A percentile compares a stretch with the other conserved stretches of the same genome.
Evolutionary conservation across 1,140 invertebrate genomes (phyloP).

Genomic region (Hermetia illucens): DNA sequence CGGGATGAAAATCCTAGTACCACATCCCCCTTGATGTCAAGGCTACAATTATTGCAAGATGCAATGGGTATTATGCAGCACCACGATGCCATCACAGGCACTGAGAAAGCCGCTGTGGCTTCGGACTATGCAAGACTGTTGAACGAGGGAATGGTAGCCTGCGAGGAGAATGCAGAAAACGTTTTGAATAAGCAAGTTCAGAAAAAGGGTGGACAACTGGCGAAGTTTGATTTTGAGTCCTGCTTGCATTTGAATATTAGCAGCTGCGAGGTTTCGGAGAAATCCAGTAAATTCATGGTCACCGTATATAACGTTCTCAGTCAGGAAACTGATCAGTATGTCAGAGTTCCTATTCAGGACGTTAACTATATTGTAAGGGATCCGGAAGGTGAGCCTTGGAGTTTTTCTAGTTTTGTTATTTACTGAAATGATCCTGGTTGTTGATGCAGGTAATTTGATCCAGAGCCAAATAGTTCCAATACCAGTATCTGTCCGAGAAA

Average conservation of each 20-base stretch:
- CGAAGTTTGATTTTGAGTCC: slow-evolving; percentile 28
- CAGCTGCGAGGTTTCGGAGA: slow-evolving; percentile 46
- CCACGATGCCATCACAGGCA: slow-evolving; percentile 82
- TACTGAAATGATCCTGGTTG: no score
- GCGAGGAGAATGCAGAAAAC: slow-evolving; percentile 6
- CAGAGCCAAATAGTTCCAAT: slow-evolving; percentile 41
- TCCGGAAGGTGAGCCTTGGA: slow-evolving; percentile 37
- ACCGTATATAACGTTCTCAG: slow-evolving; percentile 74
- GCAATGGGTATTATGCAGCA: slow-evolving; percentile 77
- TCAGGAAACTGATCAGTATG: slow-evolving; percentile 41
- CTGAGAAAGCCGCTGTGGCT: slow-evolving; percentile 80
- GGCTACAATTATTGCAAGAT: slow-evolving; percentile 33
- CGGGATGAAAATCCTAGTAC: slow-evolving; percentile 9
- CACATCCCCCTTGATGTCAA: slow-evolving; percentile 14
- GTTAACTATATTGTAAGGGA: slow-evolving; percentile 46
- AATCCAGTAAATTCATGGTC: slow-evolving; percentile 41
- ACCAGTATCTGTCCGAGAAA: slow-evolving; percentile 29
- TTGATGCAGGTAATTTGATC: no score
- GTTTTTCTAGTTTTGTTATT: no score
- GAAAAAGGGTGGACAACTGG: background rate
- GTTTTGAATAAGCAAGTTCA: background rate
- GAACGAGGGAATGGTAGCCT: slow-evolving; percentile 16
- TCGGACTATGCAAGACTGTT: slow-evolving; percentile 71
- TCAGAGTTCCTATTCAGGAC: slow-evolving; percentile 53
- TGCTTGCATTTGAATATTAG: slow-evolving; percentile 54